A percentile compares a stretch with the other conserved stretches of the same genome.
phyloP scores from a whole-genome alignment of 2,113 vertebrate species.

The Eublepharis macularius region DNA sequence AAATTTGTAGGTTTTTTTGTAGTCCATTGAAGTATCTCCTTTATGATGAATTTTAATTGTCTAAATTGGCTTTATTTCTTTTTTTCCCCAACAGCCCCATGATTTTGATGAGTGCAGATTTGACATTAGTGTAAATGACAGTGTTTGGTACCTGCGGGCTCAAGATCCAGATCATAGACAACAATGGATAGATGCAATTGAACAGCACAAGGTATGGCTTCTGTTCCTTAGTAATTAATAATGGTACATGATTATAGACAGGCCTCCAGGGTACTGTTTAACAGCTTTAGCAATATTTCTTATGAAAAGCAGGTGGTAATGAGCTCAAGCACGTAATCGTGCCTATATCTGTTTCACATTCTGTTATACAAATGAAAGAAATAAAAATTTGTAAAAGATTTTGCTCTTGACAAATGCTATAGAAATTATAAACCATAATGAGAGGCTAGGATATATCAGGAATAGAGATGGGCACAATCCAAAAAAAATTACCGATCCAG shows the following conservation, averaged over 20 bases:
- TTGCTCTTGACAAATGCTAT: not conserved
- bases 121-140: constrained; percentile 98
- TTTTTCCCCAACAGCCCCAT: constrained; percentile 83
- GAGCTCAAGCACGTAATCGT: not conserved
- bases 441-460: not conserved
- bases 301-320: not conserved
- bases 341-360: not conserved
- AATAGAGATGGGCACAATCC: no score
- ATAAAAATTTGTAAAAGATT: not conserved
- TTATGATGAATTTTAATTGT: constrained; percentile 40
- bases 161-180: constrained; percentile 93
- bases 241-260: not conserved
- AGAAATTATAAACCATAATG: not conserved
- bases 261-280: not conserved
- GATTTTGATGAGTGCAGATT: constrained; percentile 99
- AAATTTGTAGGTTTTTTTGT: no score
- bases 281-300: not conserved
- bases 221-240: not conserved
- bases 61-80: constrained; percentile 31
- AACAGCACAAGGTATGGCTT: constrained; percentile 91
- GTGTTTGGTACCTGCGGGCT: constrained; percentile 96
- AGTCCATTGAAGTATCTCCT: not conserved
- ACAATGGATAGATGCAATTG: constrained; percentile 94
- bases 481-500: no score
- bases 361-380: not conserved